Percentiles rank a stretch among this genome's conserved stretches.
Conservation (phyloP, 2,888 invertebrate species). For the Diabrotica balteata region DNA sequence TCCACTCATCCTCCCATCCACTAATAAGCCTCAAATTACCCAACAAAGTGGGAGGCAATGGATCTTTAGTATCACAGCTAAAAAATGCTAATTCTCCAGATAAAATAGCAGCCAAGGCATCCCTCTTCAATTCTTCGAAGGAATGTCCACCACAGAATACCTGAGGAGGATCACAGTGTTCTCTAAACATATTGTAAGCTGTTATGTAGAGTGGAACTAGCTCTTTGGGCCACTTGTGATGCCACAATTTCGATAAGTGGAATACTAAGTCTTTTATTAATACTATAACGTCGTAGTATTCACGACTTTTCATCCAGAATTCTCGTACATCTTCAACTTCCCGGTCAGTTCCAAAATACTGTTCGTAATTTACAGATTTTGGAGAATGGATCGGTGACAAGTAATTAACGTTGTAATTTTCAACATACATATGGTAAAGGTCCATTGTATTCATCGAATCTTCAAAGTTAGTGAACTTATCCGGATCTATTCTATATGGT, state of each 20-base stretch:
- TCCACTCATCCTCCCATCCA: constrained; percentile 59
- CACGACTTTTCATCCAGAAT: constrained; percentile 67
- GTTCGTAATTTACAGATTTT: constrained; percentile 50
- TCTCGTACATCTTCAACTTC: constrained; percentile 71
- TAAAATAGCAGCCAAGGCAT: constrained; percentile 63
- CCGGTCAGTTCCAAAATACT: constrained; percentile 71
- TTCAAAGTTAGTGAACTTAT: constrained; percentile 58
- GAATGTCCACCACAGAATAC: constrained; percentile 57
- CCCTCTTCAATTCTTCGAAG: constrained; percentile 59
- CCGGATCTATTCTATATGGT: constrained; percentile 58
- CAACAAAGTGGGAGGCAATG: constrained; percentile 60
- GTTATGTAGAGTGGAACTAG: constrained; percentile 64
- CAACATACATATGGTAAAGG: constrained; percentile 68
- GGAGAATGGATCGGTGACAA: constrained; percentile 52
- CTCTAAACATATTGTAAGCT: constrained; percentile 51
- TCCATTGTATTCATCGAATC: constrained; percentile 71
- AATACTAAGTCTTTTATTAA: constrained; percentile 68
- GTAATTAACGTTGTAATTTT: constrained; percentile 50
- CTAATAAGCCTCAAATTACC: constrained; percentile 62
- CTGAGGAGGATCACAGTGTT: constrained; percentile 64
- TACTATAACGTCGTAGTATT: constrained; percentile 66
- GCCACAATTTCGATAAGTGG: constrained; percentile 69
- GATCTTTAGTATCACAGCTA: constrained; percentile 41
- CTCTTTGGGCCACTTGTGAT: constrained; percentile 70
- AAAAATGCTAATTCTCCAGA: constrained; percentile 63